Evolutionary conservation across 2,113 vertebrate genomes (phyloP).

Genomic region (Opisthocomus hoazin): DNA sequence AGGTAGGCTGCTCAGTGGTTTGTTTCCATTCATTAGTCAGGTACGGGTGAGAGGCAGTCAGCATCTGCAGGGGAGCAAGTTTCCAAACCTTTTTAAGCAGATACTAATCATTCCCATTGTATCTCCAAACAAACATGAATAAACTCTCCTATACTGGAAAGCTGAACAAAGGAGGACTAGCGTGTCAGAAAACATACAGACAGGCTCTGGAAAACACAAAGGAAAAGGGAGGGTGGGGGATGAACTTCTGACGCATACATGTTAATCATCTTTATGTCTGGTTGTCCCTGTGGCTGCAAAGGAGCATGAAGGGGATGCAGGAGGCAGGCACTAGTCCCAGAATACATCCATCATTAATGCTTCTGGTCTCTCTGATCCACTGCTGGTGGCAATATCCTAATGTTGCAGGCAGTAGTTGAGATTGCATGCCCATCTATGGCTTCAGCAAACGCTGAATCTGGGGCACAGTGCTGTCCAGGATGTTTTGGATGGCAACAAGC

Average conservation of each 20-base stretch:
- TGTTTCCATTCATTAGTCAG: neutral
- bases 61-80: neutral
- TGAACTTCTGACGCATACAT: neutral
- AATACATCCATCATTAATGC: too few species aligned
- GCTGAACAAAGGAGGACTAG: neutral
- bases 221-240: rapidly evolving
- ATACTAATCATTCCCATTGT: neutral
- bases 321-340: neutral
- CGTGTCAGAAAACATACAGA: neutral
- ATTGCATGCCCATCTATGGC: neutral
- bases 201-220: neutral
- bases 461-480: neutral
- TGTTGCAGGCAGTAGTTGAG: neutral
- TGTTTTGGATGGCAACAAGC: neutral
- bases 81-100: neutral
- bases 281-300: neutral
- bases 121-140: neutral
- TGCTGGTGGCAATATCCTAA: neutral
- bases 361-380: neutral
- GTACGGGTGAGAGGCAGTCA: neutral
- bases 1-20: rapidly evolving
- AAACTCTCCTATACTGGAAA: neutral
- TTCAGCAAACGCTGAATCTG: neutral
- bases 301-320: neutral
- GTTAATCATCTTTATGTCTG: neutral